Evolutionary conservation across 2,113 vertebrate species (phyloP), one percentile per base, ranked within the genome.

Genomic region (Halichoerus grypus): DNA sequence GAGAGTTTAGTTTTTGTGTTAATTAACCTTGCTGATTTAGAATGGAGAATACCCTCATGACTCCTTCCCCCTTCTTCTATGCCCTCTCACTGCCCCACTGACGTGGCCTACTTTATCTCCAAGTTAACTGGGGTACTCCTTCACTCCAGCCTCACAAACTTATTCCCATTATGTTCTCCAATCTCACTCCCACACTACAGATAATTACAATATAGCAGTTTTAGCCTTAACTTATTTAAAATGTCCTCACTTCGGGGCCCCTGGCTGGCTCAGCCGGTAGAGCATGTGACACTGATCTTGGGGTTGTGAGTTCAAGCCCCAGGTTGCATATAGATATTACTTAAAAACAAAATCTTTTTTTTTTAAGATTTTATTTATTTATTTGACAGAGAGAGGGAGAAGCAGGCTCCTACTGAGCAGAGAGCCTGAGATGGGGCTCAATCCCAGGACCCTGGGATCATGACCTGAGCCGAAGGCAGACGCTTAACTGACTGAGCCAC

Each of bases 181-280:
- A 7, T 93, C 61, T 95, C 33, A 57, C 67, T 97, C n/a, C 63
- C 67, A 95, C 42, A 51, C 74, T 65, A 22, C n/a, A 88, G 11
- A 84, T 49, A 82, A 79, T 63, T 82, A 36, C 36, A 36, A 57
- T 51, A 53, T 0, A 36, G 15, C 61, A 80, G 72, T 53, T 46
- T 81, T 51, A 84, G 49, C 71, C 67, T 97, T 82, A 24, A 71
- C 86, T 42, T 80, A 49, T 88, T 71, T 87, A 88, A 83, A 95
- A 93, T 31, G 36, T 19, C 79, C 39, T 74, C 22, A 76, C 74
- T 76, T 74, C 8, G 26, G 26, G 42, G 74, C 7, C 9, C 14
- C 74, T 49, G 74, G 74, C 74, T 49, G 72, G 14, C 26, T 76
- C 42, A 76, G 71, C 24, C 5, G 22, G 71, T 74, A 74, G 39